These are phyloP conservation scores for Mustela lutreola DNA, from an alignment of 2,113 vertebrate species.

Conservation along the genomic window DNA sequence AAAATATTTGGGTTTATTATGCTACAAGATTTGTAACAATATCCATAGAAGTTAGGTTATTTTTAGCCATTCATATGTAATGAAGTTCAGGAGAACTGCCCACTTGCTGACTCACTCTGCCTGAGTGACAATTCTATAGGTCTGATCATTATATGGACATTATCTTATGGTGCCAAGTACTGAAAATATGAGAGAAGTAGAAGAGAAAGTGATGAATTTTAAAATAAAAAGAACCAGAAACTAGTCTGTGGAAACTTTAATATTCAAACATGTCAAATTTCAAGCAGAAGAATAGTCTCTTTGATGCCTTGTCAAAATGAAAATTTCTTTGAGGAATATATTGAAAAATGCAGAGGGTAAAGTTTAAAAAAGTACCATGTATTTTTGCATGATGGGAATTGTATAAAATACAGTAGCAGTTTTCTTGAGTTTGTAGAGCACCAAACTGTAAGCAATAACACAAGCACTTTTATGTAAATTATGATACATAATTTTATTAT, in stretches of 20 bases:
- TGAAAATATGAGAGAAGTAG: neutral
- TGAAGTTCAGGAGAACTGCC: neutral
- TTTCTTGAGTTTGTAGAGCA: neutral
- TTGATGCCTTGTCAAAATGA: slow-evolving; percentile 32
- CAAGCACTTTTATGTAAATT: neutral
- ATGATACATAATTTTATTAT: neutral
- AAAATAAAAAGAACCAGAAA: neutral
- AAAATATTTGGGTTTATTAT: neutral
- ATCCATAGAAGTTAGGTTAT: neutral
- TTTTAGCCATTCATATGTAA: neutral
- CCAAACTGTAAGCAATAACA: neutral
- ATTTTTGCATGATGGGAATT: neutral
- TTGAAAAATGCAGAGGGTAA: neutral
- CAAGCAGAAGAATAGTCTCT: neutral
- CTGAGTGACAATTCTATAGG: neutral
- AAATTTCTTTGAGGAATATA: neutral
- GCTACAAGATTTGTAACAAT: neutral
- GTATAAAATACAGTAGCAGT: neutral
- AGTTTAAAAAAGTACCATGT: neutral
- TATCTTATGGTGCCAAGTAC: neutral
- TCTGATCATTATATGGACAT: neutral
- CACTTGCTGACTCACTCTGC: neutral
- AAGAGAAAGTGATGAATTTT: neutral
- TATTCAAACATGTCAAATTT: neutral
- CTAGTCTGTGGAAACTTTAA: slow-evolving; percentile 31